Conservation (phyloP, 23 tunicate genomes). For the Trididemnum clinides region DNA sequence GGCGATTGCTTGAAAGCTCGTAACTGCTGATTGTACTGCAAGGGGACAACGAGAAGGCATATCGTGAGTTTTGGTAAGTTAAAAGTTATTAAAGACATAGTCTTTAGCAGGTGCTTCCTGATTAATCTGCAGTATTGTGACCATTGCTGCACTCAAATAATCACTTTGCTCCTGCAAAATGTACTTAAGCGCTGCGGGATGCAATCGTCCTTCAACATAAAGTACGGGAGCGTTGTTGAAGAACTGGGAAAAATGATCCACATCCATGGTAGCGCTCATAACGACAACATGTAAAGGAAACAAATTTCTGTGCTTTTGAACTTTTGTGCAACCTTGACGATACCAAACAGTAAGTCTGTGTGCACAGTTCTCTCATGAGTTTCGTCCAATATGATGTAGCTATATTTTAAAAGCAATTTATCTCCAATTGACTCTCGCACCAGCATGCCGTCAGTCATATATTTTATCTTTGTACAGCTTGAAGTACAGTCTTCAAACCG, state of each 20-base stretch:
- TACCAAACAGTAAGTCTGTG: constrained; percentile 90
- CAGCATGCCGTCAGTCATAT: constrained; percentile 97
- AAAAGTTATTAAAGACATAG: constrained; percentile 71
- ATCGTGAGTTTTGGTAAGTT: constrained; percentile 52
- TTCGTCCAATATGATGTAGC: constrained; percentile 80
- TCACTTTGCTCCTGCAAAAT: constrained; percentile 53
- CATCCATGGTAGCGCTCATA: constrained; percentile 98
- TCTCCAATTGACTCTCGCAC: constrained; percentile 91
- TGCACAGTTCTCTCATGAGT: constrained; percentile 94
- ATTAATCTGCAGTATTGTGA: constrained; percentile 70
- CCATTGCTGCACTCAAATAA: constrained; percentile 52
- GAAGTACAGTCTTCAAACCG: constrained; percentile 88
- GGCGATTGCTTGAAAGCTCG: constrained; percentile 76
- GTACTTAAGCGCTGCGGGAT: constrained; percentile 61
- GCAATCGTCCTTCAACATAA: constrained; percentile 88
- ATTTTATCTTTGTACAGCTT: constrained; percentile 69
- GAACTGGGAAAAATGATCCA: constrained; percentile 83
- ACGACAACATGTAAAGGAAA: constrained; percentile 54
- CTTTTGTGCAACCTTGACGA: constrained; percentile 79
- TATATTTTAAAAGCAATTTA: constrained; percentile 61
- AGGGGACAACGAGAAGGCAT: constrained; percentile 79
- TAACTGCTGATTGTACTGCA: constrained; percentile 73
- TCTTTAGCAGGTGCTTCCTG: constrained; percentile 71
- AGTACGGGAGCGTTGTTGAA: constrained; percentile 79
- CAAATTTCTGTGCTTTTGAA: constrained; percentile 27